Base-by-base conservation (phyloP, 2,797 vertebrate species). In the Coilia nasus region DNA sequence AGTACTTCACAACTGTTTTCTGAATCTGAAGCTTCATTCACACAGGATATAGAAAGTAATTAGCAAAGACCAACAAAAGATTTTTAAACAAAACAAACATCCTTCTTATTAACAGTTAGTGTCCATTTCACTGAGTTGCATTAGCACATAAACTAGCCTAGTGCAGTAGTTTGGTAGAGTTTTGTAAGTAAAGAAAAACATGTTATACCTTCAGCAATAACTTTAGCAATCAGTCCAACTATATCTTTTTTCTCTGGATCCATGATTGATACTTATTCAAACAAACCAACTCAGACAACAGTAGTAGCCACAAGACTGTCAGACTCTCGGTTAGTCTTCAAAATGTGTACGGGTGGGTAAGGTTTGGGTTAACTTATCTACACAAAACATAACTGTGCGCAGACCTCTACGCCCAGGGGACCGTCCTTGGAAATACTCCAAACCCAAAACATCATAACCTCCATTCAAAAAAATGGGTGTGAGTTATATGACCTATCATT, bases 21-120 rank as follows among this genome's bases (percentile, higher is more conserved):
- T 9, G 95, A 93, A 85, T 99, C 98, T 0, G 98, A 97, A 35
- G 98, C 98, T 99, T 91, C 67, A 64, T 3, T 46, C 0, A 81
- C 1, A 80, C 7, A 82, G 56, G 80, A 71, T 17, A 87, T 2
- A 78, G 71, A 41, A 44, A 31, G 31, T 0, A 78, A 78, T 41
- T 19, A 28, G 88, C 10, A 2, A 0, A 31, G 50, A 71, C 71
- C 7, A 75, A 31, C 12, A 31, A 57, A 14, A 71, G 12, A 14
- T 35, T 15, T 67, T 0, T 31, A 7, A 64, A 71, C 0, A 10
- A 1, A 25, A 14, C 11, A 35, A 17, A 5, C 11, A 12, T 14
- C 2, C 14, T 0, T 71, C 28, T 71, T 28, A 15, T 12, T 31
- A 19, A 44, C 19, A 44, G 35, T 7, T 41, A 44, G 19, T 41